Conservation (phyloP, 35 echinoderm and acorn worm genomes). For the Ophiothrix spiculata region DNA sequence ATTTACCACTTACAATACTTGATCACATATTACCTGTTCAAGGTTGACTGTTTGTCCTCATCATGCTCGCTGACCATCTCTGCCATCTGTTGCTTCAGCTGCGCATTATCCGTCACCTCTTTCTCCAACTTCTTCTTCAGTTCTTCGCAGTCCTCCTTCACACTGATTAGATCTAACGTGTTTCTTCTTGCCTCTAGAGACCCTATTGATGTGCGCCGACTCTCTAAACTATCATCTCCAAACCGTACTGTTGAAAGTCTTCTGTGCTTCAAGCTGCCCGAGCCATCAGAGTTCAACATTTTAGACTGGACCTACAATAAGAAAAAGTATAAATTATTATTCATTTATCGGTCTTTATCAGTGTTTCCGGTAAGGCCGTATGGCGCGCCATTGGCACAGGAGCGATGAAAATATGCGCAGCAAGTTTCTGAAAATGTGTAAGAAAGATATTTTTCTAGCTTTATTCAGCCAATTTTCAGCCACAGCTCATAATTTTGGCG, state of each 20-base stretch:
- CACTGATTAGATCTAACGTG: constrained; percentile 7
- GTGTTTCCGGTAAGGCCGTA: background rate
- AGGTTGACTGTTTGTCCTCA: constrained; percentile 78
- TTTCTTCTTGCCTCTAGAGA: background rate
- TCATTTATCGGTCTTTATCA: background rate
- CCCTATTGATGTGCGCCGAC: background rate
- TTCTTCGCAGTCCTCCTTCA: constrained; percentile 19
- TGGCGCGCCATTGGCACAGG: too few relatives aligned
- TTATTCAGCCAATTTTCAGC: too few relatives aligned
- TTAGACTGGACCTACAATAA: background rate
- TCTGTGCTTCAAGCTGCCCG: too few relatives aligned
- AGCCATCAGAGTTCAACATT: background rate
- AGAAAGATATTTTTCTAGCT: too few relatives aligned
- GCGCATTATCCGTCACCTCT: constrained; percentile 8
- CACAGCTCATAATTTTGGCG: too few relatives aligned
- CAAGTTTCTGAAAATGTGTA: too few relatives aligned
- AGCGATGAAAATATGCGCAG: too few relatives aligned
- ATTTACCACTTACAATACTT: too few relatives aligned
- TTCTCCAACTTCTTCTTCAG: background rate
- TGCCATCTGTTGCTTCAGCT: constrained; percentile 77
- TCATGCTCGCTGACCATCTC: constrained; percentile 88
- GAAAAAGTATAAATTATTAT: background rate
- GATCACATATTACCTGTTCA: constrained; percentile 96
- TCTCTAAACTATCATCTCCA: too few relatives aligned
- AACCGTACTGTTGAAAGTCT: too few relatives aligned